Base-by-base conservation (phyloP, 2,797 vertebrate genomes). In the Sebastes minor region DNA sequence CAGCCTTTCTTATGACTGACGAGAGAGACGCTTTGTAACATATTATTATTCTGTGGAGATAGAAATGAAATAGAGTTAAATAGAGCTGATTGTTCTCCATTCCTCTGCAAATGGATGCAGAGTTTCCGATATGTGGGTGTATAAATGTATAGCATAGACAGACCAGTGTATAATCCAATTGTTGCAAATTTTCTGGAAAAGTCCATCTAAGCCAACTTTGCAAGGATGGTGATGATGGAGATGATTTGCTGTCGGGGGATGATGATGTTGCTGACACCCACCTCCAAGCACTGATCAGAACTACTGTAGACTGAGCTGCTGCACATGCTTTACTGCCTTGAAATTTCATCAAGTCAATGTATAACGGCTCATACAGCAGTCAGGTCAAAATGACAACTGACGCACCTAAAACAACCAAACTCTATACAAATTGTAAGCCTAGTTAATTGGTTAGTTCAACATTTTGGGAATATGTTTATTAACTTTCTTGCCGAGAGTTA, bases 1-100 rank as follows among this genome's bases (percentile, higher is more conserved):
- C 49, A 20, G 3, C 28, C 52, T 78, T 83, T 33, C 76, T 76
- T 80, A 78, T 65, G 30, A 86, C 82, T 62, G 62, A 64, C 42
- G 55, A 55, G 80, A 81, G 77, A 80, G 53, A 71, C 8, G 12
- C 6, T 84, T 79, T 81, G 25, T 61, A 73, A 53, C 22, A 52
- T 53, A 76, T 80, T 74, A 30, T 55, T 57, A 57, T 67, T 30
- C 67, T 59, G 61, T 69, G 46, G 71, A 78, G 76, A 82, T 62
- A 38, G 20, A 71, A 56, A 73, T 22, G 49, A 70, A 65, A 73
- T 25, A 10, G 25, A 42, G 32, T n/a, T 60, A 13, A 53, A 55
- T 30, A 28, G 72, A 70, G 55, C 22, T 63, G 52, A 83, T 71
- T 79, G 28, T 83, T 65, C 71, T 57, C 52, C 6, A 11, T 72